Conservation (phyloP, 2,113 vertebrate genomes). For the Paradoxurus hermaphroditus region DNA sequence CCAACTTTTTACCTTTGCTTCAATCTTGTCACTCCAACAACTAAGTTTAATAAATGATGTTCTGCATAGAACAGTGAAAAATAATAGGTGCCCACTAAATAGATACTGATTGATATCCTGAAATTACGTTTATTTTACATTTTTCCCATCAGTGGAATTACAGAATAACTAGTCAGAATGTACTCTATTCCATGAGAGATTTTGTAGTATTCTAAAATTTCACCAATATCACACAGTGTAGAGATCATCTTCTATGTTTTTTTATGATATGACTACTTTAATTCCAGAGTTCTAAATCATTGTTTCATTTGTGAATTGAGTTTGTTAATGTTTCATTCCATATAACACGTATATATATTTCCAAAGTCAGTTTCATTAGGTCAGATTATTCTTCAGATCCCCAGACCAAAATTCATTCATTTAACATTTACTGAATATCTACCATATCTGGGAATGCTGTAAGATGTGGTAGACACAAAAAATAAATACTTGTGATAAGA, state of each 20-base stretch:
- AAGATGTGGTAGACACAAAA: background rate
- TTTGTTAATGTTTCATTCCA: background rate
- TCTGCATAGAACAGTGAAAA: background rate
- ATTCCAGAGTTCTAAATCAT: background rate
- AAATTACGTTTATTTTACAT: background rate
- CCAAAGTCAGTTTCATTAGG: background rate
- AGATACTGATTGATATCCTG: background rate
- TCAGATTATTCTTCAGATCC: background rate
- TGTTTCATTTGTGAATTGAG: background rate
- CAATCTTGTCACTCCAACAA: background rate
- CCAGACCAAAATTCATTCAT: background rate
- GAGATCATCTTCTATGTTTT: background rate
- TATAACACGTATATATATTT: background rate
- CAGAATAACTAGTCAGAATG: background rate
- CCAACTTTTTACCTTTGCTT: background rate
- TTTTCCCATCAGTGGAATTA: background rate
- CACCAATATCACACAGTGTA: background rate
- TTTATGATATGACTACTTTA: background rate
- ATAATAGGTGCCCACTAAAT: background rate
- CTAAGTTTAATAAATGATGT: background rate
- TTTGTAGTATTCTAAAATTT: background rate
- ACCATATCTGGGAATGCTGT: background rate
- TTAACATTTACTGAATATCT: background rate
- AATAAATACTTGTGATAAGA: background rate
- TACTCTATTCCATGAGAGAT: background rate